Percentiles rank a stretch among this genome's conserved stretches.
phyloP scores from a whole-genome alignment of 2,888 invertebrate genomes.

The Trachelus stipa region DNA sequence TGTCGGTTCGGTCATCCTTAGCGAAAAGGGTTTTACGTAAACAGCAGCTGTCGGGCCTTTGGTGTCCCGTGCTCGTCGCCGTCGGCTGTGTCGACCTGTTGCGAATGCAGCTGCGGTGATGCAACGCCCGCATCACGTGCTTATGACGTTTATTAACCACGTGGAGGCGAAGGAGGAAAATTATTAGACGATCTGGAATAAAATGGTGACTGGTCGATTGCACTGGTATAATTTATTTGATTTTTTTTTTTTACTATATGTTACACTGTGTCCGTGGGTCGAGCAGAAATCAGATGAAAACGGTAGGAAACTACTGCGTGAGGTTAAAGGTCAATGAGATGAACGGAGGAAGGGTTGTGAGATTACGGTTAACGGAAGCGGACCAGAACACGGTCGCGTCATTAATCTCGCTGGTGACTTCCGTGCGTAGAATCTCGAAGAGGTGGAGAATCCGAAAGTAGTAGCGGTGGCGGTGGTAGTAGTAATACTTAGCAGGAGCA shows the following conservation, averaged over 20 bases:
- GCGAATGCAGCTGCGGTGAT: constrained; percentile 46
- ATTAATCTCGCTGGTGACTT: constrained; percentile 30
- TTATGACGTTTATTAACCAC: background rate
- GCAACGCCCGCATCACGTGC: constrained; percentile 20
- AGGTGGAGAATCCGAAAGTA: background rate
- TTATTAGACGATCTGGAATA: background rate
- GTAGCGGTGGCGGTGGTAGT: background rate
- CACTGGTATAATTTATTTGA: no score
- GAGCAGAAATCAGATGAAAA: background rate
- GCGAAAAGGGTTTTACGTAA: constrained; percentile 46
- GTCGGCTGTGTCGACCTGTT: constrained; percentile 35
- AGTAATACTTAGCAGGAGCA: no score
- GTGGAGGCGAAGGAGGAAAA: background rate
- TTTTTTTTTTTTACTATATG: no score
- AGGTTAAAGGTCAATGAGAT: background rate
- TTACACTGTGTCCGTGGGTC: no score
- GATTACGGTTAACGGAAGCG: constrained; percentile 12
- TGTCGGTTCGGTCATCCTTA: constrained; percentile 3
- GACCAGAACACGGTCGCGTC: constrained; percentile 16
- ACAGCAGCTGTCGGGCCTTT: constrained; percentile 42
- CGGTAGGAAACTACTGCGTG: background rate
- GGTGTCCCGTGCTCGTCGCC: background rate
- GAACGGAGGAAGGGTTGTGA: constrained; percentile 7
- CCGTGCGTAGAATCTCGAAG: constrained; percentile 10
- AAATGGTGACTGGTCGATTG: background rate